Evolutionary conservation across 2,113 vertebrate genomes (phyloP), one percentile per base, ranked within the genome.

Genomic region (Galeopterus variegatus): DNA sequence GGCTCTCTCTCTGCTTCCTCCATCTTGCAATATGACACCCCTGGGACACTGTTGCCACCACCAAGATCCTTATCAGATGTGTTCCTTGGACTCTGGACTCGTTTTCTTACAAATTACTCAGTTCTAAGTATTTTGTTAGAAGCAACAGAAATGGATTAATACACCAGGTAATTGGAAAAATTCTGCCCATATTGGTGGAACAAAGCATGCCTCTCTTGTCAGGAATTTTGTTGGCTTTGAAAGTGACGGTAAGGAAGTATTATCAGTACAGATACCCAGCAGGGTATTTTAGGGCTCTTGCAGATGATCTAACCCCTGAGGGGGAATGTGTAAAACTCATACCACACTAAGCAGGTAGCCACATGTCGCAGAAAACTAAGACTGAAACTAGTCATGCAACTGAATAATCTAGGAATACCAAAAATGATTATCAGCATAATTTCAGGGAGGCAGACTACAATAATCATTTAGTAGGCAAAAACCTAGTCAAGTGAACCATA

Each of bases 401-500:
- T 86, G n/a, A 93, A 80, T 91, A n/a, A 65, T 65, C 48, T 65
- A 64, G 8, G 62, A 31, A 90, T 13, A 58, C 6, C 28, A 48
- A 76, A 54, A 62, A 95, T 67, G 23, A 76, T 54, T 64, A 19
- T 69, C 17, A 73, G 52, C 18, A 24, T n/a, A 48, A 31, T 69
- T 85, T 79, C 8, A 33, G 41, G 13, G 56, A 95, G 23, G 36
- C 26, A 48, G 21, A 15, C 8, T 50, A 89, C 21, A 28, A 48
- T 28, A 67, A n/a, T 67, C 6, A 76, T 69, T 75, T 95, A 76
- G n/a, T 50, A 88, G 36, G 50, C 83, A 95, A 14, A 75, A 84
- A 65, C 14, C 26, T 80, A 56, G 45, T 81, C 64, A 95, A 48
- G 45, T 81, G 24, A 81, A n/a, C 6, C 52, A 94, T 12, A 70